phyloP scores from a whole-genome alignment of 2,888 invertebrate species.

The Clistopyga incitator region DNA sequence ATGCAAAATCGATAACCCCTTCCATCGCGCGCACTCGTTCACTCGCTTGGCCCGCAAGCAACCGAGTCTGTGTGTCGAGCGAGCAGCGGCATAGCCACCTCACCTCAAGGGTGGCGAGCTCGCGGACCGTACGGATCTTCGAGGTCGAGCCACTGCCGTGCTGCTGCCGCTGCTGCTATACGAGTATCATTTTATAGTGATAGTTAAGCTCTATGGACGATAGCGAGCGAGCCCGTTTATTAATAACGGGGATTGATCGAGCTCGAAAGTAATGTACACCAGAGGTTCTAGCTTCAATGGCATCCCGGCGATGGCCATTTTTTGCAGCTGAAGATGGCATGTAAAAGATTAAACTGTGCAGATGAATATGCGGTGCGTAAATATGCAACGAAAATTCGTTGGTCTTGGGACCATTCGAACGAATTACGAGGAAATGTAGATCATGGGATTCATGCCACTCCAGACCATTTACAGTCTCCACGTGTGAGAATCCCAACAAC shows the following conservation, averaged over 20 bases:
- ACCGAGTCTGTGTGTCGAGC: slow-evolving; percentile 34
- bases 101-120: slow-evolving; percentile 58
- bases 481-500: neutral
- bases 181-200: slow-evolving; percentile 10
- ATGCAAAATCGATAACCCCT: slow-evolving; percentile 81
- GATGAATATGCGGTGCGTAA: neutral
- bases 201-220: slow-evolving; percentile 65
- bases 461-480: neutral
- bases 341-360: neutral
- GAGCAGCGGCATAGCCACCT: slow-evolving; percentile 25
- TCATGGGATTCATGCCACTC: neutral
- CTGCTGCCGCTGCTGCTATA: slow-evolving; percentile 10
- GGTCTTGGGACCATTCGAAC: no score
- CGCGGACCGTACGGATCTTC: slow-evolving; percentile 72
- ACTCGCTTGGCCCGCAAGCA: slow-evolving; percentile 55
- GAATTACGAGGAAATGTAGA: no score
- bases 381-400: no score
- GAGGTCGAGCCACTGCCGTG: slow-evolving; percentile 70
- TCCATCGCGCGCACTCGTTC: slow-evolving; percentile 70
- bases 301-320: neutral
- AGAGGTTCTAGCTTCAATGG: slow-evolving; percentile 17
- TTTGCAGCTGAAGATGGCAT: neutral
- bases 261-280: slow-evolving; percentile 57
- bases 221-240: slow-evolving; percentile 73
- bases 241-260: slow-evolving; percentile 77